phyloP scores from a whole-genome alignment of 2,113 vertebrate genomes.

The Prochilodus magdalenae region DNA sequence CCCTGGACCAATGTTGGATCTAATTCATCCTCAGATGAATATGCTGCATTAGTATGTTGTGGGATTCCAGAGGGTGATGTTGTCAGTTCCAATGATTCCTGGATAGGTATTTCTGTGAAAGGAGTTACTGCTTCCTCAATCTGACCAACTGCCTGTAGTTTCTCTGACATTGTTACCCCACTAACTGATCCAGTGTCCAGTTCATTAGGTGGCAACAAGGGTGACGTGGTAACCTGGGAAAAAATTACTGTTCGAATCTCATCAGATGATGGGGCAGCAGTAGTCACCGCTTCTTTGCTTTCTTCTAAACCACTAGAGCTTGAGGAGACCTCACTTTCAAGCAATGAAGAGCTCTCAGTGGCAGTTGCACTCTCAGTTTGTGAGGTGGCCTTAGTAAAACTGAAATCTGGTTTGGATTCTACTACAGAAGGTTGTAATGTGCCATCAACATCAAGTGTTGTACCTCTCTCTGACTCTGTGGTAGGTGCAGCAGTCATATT shows the following conservation, averaged over 20 bases:
- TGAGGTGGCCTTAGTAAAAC: neutral
- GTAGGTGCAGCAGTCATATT: no score
- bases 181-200: constrained; percentile 35
- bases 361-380: neutral
- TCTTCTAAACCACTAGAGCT: constrained; percentile 39
- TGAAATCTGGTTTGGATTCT: constrained; percentile 44
- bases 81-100: constrained; percentile 28
- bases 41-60: constrained; percentile 22
- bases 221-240: constrained; percentile 55
- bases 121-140: constrained; percentile 42
- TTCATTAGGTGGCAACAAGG: constrained; percentile 10
- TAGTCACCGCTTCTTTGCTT: constrained; percentile 29
- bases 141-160: constrained; percentile 40
- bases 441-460: neutral
- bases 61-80: constrained; percentile 43
- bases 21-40: constrained; percentile 29
- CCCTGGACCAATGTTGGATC: constrained; percentile 33
- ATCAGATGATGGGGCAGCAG: constrained; percentile 48
- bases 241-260: constrained; percentile 66
- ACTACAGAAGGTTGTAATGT: neutral
- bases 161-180: constrained; percentile 37
- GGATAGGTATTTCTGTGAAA: constrained; percentile 37
- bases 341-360: constrained; percentile 6
- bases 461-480: no score
- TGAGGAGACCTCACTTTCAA: constrained; percentile 22